Conservation (phyloP, 2,888 invertebrate species). For the Cepaea hortensis region DNA sequence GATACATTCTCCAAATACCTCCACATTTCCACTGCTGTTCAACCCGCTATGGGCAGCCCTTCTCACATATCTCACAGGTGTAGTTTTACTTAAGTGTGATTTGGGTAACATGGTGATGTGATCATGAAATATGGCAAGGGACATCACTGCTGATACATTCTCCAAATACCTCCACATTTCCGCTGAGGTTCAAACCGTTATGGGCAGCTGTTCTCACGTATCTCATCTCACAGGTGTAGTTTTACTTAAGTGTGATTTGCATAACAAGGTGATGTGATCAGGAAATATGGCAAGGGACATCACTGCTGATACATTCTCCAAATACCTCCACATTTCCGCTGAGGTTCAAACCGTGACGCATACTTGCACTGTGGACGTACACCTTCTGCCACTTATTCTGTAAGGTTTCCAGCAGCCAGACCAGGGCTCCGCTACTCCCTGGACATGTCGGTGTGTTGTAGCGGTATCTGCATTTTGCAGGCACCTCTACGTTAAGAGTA, state of each 20-base stretch:
- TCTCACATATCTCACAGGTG: not conserved
- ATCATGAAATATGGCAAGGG: no score
- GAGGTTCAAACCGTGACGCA: not conserved
- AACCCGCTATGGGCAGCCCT: not conserved
- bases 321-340: constrained; percentile 24
- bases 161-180: constrained; percentile 14
- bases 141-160: not conserved
- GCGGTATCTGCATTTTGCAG: not conserved
- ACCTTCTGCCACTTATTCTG: constrained; percentile 24
- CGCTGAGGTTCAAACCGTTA: constrained; percentile 20
- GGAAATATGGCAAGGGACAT: constrained; percentile 2
- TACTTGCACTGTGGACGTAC: constrained; percentile 11
- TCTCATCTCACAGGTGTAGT: no score
- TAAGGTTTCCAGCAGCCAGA: constrained; percentile 18
- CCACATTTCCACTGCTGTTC: constrained; percentile 22
- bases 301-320: not conserved
- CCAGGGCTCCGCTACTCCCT: constrained; percentile 20
- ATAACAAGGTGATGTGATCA: not conserved
- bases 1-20: constrained; percentile 9
- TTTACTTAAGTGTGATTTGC: no score
- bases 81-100: constrained; percentile 1
- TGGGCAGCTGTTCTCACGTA: no score
- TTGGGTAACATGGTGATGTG: not conserved
- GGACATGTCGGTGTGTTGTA: constrained; percentile 32
- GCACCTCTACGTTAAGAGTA: not conserved